phyloP scores from a whole-genome alignment of 2,888 invertebrate species.

The Dicranocentrus wangi region DNA sequence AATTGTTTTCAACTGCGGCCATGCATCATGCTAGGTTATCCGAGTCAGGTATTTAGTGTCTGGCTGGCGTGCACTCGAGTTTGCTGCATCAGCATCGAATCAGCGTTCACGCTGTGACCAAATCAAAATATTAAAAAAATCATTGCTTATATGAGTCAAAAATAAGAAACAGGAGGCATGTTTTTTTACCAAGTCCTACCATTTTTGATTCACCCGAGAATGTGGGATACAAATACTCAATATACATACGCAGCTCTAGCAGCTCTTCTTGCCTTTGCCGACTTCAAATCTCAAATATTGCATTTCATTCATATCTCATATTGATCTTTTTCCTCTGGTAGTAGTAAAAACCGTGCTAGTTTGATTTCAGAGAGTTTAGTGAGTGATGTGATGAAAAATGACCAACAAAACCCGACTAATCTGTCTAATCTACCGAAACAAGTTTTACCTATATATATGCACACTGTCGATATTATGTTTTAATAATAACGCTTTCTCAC shows the following conservation, averaged over 20 bases:
- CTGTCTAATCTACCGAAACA: constrained; percentile 27
- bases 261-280: no score
- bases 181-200: no score
- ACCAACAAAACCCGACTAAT: constrained; percentile 37
- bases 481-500: constrained; percentile 51
- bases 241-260: no score
- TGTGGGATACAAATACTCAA: no score
- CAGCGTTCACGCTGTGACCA: constrained; percentile 49
- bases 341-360: no score
- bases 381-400: constrained; percentile 48
- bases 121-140: constrained; percentile 47
- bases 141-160: neutral
- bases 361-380: no score
- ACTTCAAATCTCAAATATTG: no score
- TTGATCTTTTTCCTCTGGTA: constrained; percentile 37
- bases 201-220: no score
- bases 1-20: neutral
- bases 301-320: constrained; percentile 33
- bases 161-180: no score
- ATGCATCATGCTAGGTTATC: no score
- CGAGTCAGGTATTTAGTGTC: constrained; percentile 19
- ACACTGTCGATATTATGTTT: constrained; percentile 11
- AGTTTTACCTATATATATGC: neutral
- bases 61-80: neutral
- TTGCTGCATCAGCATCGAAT: neutral